These are phyloP conservation scores for Drosophila hawaiiensis DNA, from an alignment of 2,888 invertebrate species.

Conservation along the genomic window DNA sequence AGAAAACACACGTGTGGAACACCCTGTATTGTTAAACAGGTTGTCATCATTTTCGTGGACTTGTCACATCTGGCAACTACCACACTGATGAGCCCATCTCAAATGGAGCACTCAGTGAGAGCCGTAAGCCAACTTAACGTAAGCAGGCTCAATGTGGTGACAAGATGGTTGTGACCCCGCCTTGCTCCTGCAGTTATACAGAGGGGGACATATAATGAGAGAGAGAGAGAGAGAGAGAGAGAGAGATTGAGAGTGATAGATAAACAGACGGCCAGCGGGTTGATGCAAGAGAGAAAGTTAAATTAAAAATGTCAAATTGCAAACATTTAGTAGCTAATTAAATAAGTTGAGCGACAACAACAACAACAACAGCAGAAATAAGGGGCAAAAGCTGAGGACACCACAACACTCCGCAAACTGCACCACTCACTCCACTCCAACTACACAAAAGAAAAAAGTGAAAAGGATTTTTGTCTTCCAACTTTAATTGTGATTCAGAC, in stretches of 20 bases:
- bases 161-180: conserved; percentile 36
- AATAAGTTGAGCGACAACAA: conserved; percentile 76
- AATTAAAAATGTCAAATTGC: conserved; percentile 82
- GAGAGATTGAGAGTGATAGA: not conserved
- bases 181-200: not conserved
- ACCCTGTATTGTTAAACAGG: not conserved
- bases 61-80: conserved; percentile 2
- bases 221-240: not conserved
- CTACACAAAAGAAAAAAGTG: not conserved
- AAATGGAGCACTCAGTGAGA: not conserved
- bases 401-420: conserved; percentile 16
- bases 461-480: not conserved
- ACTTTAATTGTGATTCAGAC: not conserved
- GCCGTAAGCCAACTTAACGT: conserved; percentile 4
- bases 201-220: not conserved
- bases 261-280: not conserved
- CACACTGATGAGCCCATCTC: conserved; percentile 1
- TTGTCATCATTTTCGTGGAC: conserved; percentile 2
- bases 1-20: not conserved
- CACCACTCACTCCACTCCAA: not conserved
- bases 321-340: conserved; percentile 81
- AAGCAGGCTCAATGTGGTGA: conserved; percentile 9
- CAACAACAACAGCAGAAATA: conserved; percentile 28
- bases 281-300: conserved; percentile 67
- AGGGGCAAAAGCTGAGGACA: conserved; percentile 33